A percentile compares a stretch with the other conserved stretches of the same genome.
These are phyloP conservation scores for Varanus salvator DNA, from an alignment of 2,113 vertebrate genomes.

Conservation along the genomic window DNA sequence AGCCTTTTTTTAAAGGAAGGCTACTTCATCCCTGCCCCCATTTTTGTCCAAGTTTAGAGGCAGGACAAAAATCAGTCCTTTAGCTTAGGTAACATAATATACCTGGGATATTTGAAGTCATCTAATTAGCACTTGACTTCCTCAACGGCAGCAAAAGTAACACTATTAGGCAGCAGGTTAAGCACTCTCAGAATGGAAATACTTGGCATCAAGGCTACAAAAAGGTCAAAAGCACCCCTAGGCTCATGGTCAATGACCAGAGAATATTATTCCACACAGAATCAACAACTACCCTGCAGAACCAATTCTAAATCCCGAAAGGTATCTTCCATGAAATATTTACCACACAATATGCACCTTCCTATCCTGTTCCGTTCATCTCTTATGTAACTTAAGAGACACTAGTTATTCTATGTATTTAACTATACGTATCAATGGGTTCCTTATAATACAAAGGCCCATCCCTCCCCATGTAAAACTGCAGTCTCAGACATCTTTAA, in stretches of 20 bases:
- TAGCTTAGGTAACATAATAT: background rate
- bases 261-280: background rate
- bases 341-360: background rate
- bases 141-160: constrained; percentile 50
- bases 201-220: constrained; percentile 18
- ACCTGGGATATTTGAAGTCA: background rate
- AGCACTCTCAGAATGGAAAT: constrained; percentile 41
- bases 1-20: no score
- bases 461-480: background rate
- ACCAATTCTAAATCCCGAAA: background rate
- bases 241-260: background rate
- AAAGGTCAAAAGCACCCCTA: background rate
- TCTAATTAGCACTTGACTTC: background rate
- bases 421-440: no score
- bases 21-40: background rate
- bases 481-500: background rate
- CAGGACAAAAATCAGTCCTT: background rate
- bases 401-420: background rate
- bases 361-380: background rate
- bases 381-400: background rate
- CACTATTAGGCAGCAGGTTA: constrained; percentile 38
- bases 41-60: background rate
- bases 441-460: background rate
- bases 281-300: background rate
- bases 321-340: background rate